phyloP scores from a whole-genome alignment of 2,113 vertebrate species.

The Ochotona curzoniae region DNA sequence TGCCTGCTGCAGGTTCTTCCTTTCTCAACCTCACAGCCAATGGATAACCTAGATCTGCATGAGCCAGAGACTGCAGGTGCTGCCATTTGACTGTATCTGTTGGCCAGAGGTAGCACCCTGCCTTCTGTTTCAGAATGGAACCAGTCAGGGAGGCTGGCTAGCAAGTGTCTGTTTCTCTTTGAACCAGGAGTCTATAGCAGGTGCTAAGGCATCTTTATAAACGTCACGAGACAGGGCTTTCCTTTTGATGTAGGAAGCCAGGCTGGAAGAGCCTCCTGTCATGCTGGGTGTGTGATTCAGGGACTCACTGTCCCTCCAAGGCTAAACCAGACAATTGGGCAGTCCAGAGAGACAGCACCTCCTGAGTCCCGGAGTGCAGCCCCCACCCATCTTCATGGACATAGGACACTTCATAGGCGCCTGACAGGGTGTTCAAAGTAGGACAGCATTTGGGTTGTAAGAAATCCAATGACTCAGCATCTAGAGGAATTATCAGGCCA shows the following conservation, averaged over 20 bases:
- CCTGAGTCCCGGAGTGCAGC: not conserved
- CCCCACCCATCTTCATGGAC: not conserved
- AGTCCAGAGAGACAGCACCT: not conserved
- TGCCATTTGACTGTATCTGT: not conserved
- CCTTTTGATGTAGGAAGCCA: not conserved
- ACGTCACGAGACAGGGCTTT: not conserved
- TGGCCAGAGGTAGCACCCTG: not conserved
- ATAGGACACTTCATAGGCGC: not conserved
- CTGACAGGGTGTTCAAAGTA: not conserved
- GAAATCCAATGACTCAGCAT: not conserved
- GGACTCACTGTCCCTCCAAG: not conserved
- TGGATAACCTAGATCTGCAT: not conserved
- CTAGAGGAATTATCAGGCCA: not conserved
- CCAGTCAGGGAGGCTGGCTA: not conserved
- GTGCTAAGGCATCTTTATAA: not conserved
- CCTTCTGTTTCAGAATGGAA: slow-evolving; percentile 1
- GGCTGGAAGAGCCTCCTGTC: not conserved
- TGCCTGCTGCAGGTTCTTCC: too few relatives aligned
- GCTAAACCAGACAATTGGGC: too few relatives aligned
- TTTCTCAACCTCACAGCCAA: not conserved
- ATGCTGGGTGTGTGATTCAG: not conserved
- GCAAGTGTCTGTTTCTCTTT: not conserved
- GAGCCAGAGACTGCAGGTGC: not conserved
- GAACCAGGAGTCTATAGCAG: not conserved
- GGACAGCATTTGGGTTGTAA: not conserved